Percentiles rank a stretch among this genome's conserved stretches.
These are phyloP conservation scores for Sinella curviseta DNA, from an alignment of 1,140 invertebrate genomes.

Conservation along the genomic window DNA sequence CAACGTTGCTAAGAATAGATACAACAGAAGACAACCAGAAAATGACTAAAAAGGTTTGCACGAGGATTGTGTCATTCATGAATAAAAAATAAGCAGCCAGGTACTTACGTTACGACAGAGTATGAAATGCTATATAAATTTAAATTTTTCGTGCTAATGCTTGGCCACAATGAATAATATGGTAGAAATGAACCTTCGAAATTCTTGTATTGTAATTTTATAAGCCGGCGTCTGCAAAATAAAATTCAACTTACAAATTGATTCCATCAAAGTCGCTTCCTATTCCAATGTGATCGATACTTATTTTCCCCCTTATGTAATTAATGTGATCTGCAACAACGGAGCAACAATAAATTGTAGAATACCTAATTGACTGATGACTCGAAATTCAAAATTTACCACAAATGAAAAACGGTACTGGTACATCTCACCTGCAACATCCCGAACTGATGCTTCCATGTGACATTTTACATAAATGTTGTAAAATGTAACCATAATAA, in stretches of 20 bases:
- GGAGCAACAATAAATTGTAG: neutral
- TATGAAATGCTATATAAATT: too few relatives aligned
- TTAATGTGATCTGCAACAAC: slow-evolving; percentile 85
- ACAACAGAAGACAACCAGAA: too few relatives aligned
- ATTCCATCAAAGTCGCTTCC: slow-evolving; percentile 87
- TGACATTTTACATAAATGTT: slow-evolving; percentile 80
- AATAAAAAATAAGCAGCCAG: too few relatives aligned
- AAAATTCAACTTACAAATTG: slow-evolving; percentile 65
- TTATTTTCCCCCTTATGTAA: slow-evolving; percentile 74
- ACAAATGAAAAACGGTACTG: too few relatives aligned
- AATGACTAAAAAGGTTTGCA: too few relatives aligned
- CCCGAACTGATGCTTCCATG: slow-evolving; percentile 70
- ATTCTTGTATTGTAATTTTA: too few relatives aligned
- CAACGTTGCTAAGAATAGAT: too few relatives aligned
- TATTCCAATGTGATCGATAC: slow-evolving; percentile 83
- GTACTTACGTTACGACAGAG: too few relatives aligned
- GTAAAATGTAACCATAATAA: slow-evolving; percentile 89
- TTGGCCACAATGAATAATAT: too few relatives aligned
- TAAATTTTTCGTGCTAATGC: too few relatives aligned
- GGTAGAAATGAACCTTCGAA: too few relatives aligned
- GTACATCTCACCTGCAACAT: slow-evolving; percentile 67
- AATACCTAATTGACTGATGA: neutral
- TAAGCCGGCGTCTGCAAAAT: neutral
- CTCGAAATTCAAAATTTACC: neutral
- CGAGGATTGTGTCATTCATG: too few relatives aligned